Percentiles rank a stretch among this genome's conserved stretches.
Evolutionary conservation across 2,113 vertebrate genomes (phyloP).

Genomic region (Castor canadensis): DNA sequence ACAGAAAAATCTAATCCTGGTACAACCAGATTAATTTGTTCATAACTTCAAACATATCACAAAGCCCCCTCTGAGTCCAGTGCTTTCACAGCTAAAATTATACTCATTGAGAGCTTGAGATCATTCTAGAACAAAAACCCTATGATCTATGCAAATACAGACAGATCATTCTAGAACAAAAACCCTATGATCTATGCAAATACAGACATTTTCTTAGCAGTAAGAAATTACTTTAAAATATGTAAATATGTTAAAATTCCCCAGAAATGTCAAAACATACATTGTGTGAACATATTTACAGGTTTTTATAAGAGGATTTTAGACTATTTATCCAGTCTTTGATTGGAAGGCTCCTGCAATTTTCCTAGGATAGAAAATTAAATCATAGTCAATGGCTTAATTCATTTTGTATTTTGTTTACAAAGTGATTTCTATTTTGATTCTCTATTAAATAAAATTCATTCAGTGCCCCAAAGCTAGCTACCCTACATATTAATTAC

Average conservation of each 20-base stretch:
- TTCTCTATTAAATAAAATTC: neutral
- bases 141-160: neutral
- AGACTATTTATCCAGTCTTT: neutral
- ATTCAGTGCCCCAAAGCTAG: neutral
- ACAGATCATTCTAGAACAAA: neutral
- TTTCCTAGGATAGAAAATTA: neutral
- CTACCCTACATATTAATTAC: neutral
- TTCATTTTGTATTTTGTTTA: neutral
- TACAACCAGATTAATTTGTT: neutral
- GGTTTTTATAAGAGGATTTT: neutral
- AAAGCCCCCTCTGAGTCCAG: neutral
- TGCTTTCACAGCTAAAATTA: neutral
- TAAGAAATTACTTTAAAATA: neutral
- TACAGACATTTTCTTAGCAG: neutral
- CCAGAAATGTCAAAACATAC: neutral
- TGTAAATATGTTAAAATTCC: neutral
- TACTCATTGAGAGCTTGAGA: neutral
- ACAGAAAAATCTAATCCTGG: neutral
- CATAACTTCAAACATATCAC: neutral
- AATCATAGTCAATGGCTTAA: neutral
- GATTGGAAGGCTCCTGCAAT: neutral
- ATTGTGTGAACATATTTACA: neutral
- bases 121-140: neutral
- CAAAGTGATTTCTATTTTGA: neutral
- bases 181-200: neutral